Evolutionary conservation across 2,888 invertebrate species (phyloP).

Genomic region (Branchellion lobata): DNA sequence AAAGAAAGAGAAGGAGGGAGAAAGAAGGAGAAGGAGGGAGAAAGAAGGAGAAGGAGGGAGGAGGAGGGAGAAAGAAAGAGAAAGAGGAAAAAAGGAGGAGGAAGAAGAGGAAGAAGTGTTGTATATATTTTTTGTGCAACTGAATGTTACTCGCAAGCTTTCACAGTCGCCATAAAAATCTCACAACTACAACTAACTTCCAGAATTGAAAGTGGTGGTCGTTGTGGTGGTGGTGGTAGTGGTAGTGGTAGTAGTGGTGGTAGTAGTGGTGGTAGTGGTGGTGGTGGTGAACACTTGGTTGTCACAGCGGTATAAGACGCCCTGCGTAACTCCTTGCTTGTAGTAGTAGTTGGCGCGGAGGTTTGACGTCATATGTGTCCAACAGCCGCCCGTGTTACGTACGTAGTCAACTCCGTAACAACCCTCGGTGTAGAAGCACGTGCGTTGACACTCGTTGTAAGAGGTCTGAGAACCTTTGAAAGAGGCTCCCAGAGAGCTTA

Average conservation of each 20-base stretch:
- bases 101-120: no score
- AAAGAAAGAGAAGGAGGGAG: no score
- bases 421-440: background rate
- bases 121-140: no score
- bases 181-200: background rate
- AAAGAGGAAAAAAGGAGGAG: no score
- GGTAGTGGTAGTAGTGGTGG: conserved; percentile 38
- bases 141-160: no score
- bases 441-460: background rate
- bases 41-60: no score
- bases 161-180: background rate
- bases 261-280: conserved; percentile 35
- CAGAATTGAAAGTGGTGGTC: background rate
- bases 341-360: background rate
- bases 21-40: no score
- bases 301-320: conserved; percentile 12
- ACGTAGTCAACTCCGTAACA: conserved; percentile 24
- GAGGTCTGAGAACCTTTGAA: background rate
- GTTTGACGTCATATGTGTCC: background rate
- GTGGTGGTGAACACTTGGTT: background rate
- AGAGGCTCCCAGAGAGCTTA: background rate
- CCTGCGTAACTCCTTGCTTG: conserved; percentile 17
- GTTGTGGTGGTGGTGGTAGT: conserved; percentile 37
- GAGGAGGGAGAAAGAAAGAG: no score
- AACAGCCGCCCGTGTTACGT: background rate